Conservation (phyloP, 1,140 invertebrate species). For the Saxidomus purpurata region DNA sequence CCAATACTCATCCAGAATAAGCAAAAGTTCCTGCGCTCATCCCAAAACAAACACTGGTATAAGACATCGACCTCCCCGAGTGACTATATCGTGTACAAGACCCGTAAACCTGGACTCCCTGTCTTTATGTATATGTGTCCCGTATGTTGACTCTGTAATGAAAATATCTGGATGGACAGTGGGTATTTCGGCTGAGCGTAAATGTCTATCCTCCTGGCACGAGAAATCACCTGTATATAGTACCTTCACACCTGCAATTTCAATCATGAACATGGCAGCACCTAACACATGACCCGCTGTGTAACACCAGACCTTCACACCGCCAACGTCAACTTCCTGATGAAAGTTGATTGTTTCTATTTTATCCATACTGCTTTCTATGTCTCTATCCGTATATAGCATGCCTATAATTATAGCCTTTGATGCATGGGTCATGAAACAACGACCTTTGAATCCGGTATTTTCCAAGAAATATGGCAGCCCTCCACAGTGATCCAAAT, state of each 20-base stretch:
- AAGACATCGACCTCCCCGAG: slow-evolving; percentile 97
- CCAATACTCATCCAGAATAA: slow-evolving; percentile 99
- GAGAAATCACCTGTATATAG: slow-evolving; percentile 99
- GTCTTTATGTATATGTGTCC: slow-evolving; percentile 99
- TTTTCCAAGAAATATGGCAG: slow-evolving; percentile 99
- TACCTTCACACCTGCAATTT: slow-evolving; percentile 99
- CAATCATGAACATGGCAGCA: slow-evolving; percentile 99
- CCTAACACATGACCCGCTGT: slow-evolving; percentile 99
- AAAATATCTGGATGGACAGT: slow-evolving; percentile 98
- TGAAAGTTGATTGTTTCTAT: slow-evolving; percentile 99
- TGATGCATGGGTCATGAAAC: slow-evolving; percentile 99
- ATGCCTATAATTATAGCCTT: slow-evolving; percentile 99
- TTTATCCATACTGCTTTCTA: slow-evolving; percentile 99
- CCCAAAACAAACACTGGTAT: slow-evolving; percentile 99
- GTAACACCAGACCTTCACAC: slow-evolving; percentile 98
- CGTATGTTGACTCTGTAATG: slow-evolving; percentile 99
- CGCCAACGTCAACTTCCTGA: slow-evolving; percentile 98
- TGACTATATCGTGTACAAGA: slow-evolving; percentile 98
- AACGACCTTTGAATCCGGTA: slow-evolving; percentile 98
- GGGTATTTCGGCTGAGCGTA: slow-evolving; percentile 99
- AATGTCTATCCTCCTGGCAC: slow-evolving; percentile 98
- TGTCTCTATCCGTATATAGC: slow-evolving; percentile 98
- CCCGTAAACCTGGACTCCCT: slow-evolving; percentile 97
- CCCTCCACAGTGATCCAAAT: slow-evolving; percentile 99
- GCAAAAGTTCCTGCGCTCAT: slow-evolving; percentile 97